Conservation (phyloP, 2,797 vertebrate genomes). For the Salmo trutta region DNA sequence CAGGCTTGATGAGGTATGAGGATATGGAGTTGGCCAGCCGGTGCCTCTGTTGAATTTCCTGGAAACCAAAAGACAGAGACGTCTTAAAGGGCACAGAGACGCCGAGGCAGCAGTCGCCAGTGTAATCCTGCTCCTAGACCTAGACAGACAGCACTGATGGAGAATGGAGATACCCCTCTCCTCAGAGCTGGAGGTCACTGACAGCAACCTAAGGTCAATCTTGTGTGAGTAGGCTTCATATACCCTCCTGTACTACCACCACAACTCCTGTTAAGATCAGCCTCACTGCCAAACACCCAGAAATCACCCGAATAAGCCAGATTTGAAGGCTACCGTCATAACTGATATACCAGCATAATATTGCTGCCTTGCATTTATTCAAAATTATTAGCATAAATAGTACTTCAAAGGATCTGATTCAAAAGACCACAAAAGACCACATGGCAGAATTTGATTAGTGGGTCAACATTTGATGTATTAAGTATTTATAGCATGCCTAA, state of each 20-base stretch:
- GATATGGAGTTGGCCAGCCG: slow-evolving; percentile 97
- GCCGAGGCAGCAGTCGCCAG: background rate
- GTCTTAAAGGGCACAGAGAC: background rate
- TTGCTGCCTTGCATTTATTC: background rate
- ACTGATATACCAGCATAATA: background rate
- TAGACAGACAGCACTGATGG: background rate
- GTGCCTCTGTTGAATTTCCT: slow-evolving; percentile 98
- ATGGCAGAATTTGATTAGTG: background rate
- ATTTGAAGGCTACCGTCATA: background rate
- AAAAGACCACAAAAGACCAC: background rate
- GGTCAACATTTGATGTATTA: background rate
- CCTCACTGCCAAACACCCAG: background rate
- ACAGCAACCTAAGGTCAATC: background rate
- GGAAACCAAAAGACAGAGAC: slow-evolving; percentile 11
- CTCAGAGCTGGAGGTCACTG: background rate
- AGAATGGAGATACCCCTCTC: background rate
- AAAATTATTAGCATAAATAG: background rate
- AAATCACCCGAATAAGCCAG: background rate
- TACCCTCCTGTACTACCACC: background rate
- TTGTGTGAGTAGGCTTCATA: background rate
- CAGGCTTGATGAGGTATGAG: slow-evolving; percentile 97
- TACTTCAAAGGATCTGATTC: background rate
- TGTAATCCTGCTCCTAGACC: background rate
- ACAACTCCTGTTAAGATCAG: background rate
- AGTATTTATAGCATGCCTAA: background rate